Evolutionary conservation across 35 echinoderm and acorn worm species (phyloP), one percentile per base, ranked within the genome.

Genomic region (Ophiothrix spiculata): DNA sequence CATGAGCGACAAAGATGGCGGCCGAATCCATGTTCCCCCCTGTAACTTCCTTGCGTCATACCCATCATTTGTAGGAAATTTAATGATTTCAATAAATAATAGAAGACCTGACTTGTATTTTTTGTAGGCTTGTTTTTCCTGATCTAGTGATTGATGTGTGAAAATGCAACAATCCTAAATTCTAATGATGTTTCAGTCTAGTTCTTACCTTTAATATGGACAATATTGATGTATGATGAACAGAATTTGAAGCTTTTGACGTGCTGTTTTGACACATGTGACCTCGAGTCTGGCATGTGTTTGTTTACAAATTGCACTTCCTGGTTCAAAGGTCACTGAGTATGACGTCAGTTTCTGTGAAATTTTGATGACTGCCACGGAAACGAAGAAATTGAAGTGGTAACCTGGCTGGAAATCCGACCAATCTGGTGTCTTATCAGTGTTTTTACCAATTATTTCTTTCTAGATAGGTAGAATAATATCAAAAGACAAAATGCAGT

Each of bases 401-500:
- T n/a, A 21, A 6, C 78, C 35, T 38, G 19, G 19, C 19, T 49
- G 6, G 42, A 10, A 49, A 10, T 19, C 6, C 6, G 42, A 36
- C 33, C 38, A 80, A 36, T 14, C 38, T 37, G 14, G 8, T 37
- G 16, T 29, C 34, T 45, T 42, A 83, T 35, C 6, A 75, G 14
- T 29, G 46, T 63, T 32, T 79, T 49, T 82, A 82, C 80, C 75
- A 83, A 38, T 83, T 83, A 64, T 75, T 75, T 75, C 25, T 75
- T 75, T 75, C 6, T 75, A 75, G 74, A 28, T 28, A 28, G 33
- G 6, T 75, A 12, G 8, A 31, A 11, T 12, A 75, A 31, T 35
- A 85, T 37, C 35, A 82, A 33, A 37, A 45, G 74, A 35, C 38
- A 95, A 75, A 81, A 90, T 97, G 90, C 94, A 97, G 78, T 78